Evolutionary conservation across 2,113 vertebrate genomes (phyloP), one percentile per base, ranked within the genome.

Genomic region (Phainopepla nitens): DNA sequence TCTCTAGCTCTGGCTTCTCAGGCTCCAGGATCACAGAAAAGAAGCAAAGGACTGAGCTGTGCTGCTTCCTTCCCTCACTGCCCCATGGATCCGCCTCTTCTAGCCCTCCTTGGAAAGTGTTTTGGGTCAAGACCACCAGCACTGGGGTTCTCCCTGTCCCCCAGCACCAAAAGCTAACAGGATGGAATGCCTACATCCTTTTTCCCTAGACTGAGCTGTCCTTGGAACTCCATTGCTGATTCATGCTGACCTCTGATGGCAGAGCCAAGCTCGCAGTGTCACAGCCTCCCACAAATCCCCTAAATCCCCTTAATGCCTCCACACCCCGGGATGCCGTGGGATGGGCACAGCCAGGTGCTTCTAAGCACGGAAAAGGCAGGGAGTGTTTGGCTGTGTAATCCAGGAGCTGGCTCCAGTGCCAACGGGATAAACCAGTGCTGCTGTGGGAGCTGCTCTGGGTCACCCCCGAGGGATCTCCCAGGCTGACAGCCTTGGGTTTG

Each of bases 401-500:
- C 64, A 24, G 51, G 69, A 73, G 44, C 27, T 21, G 72, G 33
- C 10, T 51, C 50, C 35, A 2, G n/a, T 7, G 25, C 39, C 62
- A 29, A 3, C 0, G 1, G 58, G 62, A 56, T 61, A 20, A 42
- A 83, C 35, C 61, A 21, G 21, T 0, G 0, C 77, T 77, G 84
- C 87, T n/a, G 20, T 3, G 3, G 65, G 82, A 76, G 44, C 82
- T 65, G 66, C 85, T 88, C 76, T 3, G 25, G 12, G 60, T 28
- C 50, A 41, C 25, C 56, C 2, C 0, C 0, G 2, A 22, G 35
- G 68, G 54, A 77, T 49, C 29, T 28, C 87, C 80, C 8, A 0
- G n/a, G 8, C 15, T 73, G 41, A 8, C 16, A 11, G 36, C n/a
- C 17, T 47, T 6, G 12, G 54, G 22, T 57, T 85, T 8, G 24